A percentile compares a stretch with the other conserved stretches of the same genome.
Conservation (phyloP, 2,888 invertebrate genomes). For the Bombyx huttoni region DNA sequence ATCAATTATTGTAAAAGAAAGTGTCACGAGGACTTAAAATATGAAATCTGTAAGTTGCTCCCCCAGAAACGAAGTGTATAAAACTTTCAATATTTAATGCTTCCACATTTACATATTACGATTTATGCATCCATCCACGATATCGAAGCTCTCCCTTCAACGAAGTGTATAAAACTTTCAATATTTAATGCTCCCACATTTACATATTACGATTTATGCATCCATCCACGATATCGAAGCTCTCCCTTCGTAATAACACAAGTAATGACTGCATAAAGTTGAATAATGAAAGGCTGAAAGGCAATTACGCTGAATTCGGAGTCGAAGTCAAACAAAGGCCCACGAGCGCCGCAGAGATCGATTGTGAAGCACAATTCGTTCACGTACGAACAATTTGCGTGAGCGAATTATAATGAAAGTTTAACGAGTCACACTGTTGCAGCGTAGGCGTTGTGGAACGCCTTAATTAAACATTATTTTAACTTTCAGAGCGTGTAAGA, state of each 20-base stretch:
- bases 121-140: conserved; percentile 70
- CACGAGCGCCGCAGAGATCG: conserved; percentile 54
- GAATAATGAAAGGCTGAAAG: conserved; percentile 71
- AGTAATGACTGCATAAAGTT: conserved; percentile 71
- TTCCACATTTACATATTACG: conserved; percentile 66
- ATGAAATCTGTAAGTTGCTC: no score
- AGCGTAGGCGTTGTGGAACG: conserved; percentile 29
- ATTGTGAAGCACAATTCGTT: conserved; percentile 62
- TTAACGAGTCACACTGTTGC: conserved; percentile 53
- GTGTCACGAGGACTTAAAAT: no score
- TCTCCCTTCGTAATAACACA: conserved; percentile 67
- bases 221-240: conserved; percentile 63
- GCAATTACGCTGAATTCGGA: conserved; percentile 71
- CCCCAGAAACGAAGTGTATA: conserved; percentile 1
- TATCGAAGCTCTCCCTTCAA: conserved; percentile 58
- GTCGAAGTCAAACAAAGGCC: conserved; percentile 69
- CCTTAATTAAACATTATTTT: conserved; percentile 60
- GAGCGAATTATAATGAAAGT: conserved; percentile 66
- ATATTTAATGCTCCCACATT: conserved; percentile 64
- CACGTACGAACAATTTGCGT: conserved; percentile 67
- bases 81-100: conserved; percentile 66
- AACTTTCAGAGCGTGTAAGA: conserved; percentile 35
- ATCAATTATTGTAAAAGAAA: not conserved
- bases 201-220: conserved; percentile 70
- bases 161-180: conserved; percentile 60